A percentile compares a stretch with the other conserved stretches of the same genome.
Evolutionary conservation across 2,888 invertebrate genomes (phyloP).

Genomic region (Suillia variegata): DNA sequence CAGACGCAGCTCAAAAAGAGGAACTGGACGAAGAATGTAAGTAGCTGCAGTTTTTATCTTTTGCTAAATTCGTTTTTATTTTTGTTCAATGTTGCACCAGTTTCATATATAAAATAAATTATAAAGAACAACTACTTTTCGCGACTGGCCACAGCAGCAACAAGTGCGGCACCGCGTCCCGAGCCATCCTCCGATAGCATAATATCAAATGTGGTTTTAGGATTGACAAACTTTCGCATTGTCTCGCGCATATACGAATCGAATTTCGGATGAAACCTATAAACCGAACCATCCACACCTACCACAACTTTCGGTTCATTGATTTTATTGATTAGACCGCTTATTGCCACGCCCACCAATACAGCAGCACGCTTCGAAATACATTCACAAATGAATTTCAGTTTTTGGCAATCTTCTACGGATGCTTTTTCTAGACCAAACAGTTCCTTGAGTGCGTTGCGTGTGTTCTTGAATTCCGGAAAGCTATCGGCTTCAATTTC

Average conservation of each 20-base stretch:
- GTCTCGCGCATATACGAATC: constrained; percentile 89
- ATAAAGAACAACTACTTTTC: too few species aligned
- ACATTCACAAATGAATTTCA: constrained; percentile 88
- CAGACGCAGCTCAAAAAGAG: not conserved
- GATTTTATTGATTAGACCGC: constrained; percentile 88
- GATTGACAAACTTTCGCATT: constrained; percentile 74
- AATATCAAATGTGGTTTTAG: constrained; percentile 82
- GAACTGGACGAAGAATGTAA: not conserved
- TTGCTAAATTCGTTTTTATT: too few species aligned
- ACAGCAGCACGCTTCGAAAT: constrained; percentile 91
- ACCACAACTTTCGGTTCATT: constrained; percentile 84
- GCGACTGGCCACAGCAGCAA: constrained; percentile 80
- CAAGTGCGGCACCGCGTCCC: constrained; percentile 91
- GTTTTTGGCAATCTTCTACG: constrained; percentile 87
- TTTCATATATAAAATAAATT: constrained; percentile 14
- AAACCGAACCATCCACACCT: constrained; percentile 95
- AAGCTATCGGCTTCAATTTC: constrained; percentile 89
- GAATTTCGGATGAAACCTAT: constrained; percentile 94
- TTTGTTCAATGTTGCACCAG: not conserved
- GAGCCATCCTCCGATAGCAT: constrained; percentile 96
- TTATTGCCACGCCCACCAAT: constrained; percentile 85
- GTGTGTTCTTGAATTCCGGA: constrained; percentile 79
- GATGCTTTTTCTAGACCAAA: constrained; percentile 69
- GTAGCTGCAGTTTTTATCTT: not conserved
- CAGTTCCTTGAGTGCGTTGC: constrained; percentile 77